These are phyloP conservation scores for Erithacus rubecula DNA, from an alignment of 2,797 vertebrate species.

Conservation along the genomic window DNA sequence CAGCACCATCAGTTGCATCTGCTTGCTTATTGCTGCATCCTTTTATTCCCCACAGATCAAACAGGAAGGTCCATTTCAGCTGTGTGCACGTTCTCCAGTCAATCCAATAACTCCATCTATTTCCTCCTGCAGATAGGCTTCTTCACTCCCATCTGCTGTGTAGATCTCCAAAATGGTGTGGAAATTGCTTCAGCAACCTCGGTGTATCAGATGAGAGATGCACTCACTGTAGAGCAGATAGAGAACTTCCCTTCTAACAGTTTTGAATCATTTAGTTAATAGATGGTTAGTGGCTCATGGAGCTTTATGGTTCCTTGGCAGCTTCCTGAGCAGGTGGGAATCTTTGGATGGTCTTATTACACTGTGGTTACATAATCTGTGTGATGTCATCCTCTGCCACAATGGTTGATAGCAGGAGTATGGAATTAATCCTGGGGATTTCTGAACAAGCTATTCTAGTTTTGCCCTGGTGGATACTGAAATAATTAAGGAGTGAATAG, in stretches of 20 bases:
- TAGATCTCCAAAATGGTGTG: neutral
- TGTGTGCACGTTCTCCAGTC: neutral
- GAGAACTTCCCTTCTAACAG: neutral
- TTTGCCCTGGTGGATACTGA: neutral
- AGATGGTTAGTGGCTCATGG: neutral
- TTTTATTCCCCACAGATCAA: neutral
- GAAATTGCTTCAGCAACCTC: neutral
- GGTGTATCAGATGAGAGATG: neutral
- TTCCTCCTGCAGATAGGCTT: neutral
- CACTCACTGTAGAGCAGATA: neutral
- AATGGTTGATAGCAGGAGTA: neutral
- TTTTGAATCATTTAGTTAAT: conserved; percentile 13
- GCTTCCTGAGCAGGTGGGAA: neutral
- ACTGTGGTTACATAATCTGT: neutral
- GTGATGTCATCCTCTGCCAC: neutral
- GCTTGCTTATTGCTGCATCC: neutral
- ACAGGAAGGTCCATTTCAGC: neutral
- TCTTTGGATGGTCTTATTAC: neutral
- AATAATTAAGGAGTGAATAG: neutral
- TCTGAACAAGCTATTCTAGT: neutral
- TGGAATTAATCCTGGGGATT: neutral
- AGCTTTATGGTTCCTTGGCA: neutral
- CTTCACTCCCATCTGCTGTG: neutral
- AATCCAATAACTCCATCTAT: neutral
- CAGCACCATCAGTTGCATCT: neutral